Conservation (phyloP, 30 jellyfish, hydroid and myxozoan species). For the Catostylus mosaicus region DNA sequence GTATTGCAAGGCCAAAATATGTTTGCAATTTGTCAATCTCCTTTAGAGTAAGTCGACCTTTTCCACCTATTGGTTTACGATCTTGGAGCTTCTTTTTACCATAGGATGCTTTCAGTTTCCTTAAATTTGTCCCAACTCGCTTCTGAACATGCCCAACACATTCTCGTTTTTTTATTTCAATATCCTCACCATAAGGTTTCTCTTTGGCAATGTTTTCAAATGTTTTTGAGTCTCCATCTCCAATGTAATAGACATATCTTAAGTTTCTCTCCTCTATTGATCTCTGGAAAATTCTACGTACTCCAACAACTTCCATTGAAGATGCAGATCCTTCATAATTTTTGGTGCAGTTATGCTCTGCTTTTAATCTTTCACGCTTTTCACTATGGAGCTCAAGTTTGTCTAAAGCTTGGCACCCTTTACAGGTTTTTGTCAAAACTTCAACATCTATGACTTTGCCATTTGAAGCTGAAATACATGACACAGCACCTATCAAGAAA, state of each 20-base stretch:
- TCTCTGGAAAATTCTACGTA: neutral
- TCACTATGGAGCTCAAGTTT: neutral
- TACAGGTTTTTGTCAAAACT: conserved; percentile 17
- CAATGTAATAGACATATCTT: neutral
- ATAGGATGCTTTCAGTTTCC: neutral
- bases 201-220: conserved; percentile 1
- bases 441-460: conserved; percentile 12
- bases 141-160: conserved; percentile 45
- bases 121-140: conserved; percentile 21
- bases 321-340: neutral
- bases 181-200: conserved; percentile 23
- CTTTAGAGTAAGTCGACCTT: conserved; percentile 37
- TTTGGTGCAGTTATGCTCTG: conserved; percentile 14
- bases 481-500: conserved; percentile 8
- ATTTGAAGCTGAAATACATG: conserved; percentile 15
- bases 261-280: neutral
- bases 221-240: conserved; percentile 6
- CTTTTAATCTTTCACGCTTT: neutral
- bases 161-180: neutral
- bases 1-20: conserved; percentile 44
- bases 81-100: conserved; percentile 8
- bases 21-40: conserved; percentile 45
- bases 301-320: conserved; percentile 5
- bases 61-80: conserved; percentile 17
- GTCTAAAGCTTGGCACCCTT: neutral